phyloP scores from a whole-genome alignment of 2,888 invertebrate species.

The Drosophila acutilabella region DNA sequence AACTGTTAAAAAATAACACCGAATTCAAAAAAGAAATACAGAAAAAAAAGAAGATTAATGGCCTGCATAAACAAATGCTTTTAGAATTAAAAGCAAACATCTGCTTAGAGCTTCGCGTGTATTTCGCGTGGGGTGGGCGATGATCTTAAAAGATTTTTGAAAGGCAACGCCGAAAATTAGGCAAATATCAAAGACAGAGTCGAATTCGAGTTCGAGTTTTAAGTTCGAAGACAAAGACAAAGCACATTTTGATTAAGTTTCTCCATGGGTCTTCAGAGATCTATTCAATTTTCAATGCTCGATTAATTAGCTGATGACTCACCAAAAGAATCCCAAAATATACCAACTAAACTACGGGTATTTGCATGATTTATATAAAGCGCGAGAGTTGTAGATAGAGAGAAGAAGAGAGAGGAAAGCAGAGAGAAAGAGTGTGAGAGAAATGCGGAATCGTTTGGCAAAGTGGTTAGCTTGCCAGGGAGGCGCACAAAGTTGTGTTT shows the following conservation, averaged over 20 bases:
- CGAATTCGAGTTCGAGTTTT: background rate
- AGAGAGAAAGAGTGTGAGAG: constrained; percentile 8
- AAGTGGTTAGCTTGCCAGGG: constrained; percentile 30
- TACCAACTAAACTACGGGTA: constrained; percentile 8
- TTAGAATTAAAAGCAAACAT: constrained; percentile 57
- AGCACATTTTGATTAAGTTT: constrained; percentile 37
- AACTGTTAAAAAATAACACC: constrained; percentile 52
- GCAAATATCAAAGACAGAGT: constrained; percentile 3
- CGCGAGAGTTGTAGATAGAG: background rate
- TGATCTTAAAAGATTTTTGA: constrained; percentile 13
- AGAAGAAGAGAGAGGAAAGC: background rate
- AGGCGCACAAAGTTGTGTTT: constrained; percentile 43
- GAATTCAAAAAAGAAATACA: constrained; percentile 16
- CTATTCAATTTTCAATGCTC: constrained; percentile 12
- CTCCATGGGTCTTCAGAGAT: constrained; percentile 11
- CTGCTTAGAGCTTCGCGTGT: constrained; percentile 1
- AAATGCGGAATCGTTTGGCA: constrained; percentile 46
- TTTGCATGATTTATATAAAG: background rate
- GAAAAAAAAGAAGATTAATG: constrained; percentile 61
- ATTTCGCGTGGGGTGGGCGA: constrained; percentile 29
- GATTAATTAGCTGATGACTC: constrained; percentile 27
- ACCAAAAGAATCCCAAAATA: constrained; percentile 6
- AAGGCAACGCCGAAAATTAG: constrained; percentile 29
- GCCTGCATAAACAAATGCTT: constrained; percentile 53
- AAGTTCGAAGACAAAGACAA: constrained; percentile 28